A percentile compares a stretch with the other conserved stretches of the same genome.
Evolutionary conservation across 2,888 invertebrate genomes (phyloP).

Genomic region (Coenonympha glycerion): DNA sequence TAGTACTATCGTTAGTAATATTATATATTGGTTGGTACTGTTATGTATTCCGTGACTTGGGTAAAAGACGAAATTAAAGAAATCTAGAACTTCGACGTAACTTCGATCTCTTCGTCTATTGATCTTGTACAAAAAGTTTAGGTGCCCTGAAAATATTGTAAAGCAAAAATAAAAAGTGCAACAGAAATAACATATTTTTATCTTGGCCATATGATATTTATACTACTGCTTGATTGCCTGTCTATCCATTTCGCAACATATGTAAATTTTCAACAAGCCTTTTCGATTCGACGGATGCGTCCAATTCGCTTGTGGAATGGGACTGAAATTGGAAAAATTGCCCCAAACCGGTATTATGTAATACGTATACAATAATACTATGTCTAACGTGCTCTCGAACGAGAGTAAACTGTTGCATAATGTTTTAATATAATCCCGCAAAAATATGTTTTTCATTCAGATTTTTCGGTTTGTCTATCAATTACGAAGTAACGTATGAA

Average conservation of each 20-base stretch:
- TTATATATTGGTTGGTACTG: too few species aligned
- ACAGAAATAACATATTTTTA: conserved; percentile 20
- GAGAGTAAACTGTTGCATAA: not conserved
- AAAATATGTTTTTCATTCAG: too few species aligned
- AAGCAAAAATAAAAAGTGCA: not conserved
- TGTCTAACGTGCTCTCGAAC: not conserved
- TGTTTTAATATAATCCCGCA: too few species aligned
- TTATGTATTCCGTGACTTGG: too few species aligned
- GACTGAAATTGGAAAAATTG: conserved; percentile 65
- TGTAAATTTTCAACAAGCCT: conserved; percentile 71
- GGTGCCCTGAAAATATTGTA: too few species aligned
- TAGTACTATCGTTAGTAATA: too few species aligned
- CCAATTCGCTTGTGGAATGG: conserved; percentile 61
- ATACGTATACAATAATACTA: conserved; percentile 16
- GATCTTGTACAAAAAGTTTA: too few species aligned
- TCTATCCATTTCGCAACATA: conserved; percentile 56
- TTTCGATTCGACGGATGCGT: conserved; percentile 63
- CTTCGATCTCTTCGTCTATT: too few species aligned
- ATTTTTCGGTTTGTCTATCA: too few species aligned
- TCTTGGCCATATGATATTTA: conserved; percentile 41
- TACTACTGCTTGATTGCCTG: conserved; percentile 58
- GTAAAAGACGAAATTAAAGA: too few species aligned
- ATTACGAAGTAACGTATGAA: too few species aligned
- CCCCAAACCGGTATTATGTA: conserved; percentile 40
- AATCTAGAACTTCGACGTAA: too few species aligned